phyloP scores from a whole-genome alignment of 2,113 vertebrate genomes.

The Apodemus sylvaticus region DNA sequence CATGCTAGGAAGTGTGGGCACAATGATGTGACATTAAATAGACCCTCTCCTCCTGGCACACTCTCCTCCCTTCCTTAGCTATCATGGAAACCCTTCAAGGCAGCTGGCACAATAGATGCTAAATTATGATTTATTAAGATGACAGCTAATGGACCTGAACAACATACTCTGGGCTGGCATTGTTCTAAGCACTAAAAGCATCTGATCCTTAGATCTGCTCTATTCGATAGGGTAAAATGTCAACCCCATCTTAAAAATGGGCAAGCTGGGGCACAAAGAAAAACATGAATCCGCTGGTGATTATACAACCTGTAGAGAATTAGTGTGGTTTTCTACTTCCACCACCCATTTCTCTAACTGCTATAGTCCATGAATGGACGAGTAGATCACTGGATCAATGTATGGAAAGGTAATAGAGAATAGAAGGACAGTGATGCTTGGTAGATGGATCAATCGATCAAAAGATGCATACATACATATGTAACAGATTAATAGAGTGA shows the following conservation, averaged over 20 bases:
- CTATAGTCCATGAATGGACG: neutral
- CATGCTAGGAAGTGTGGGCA: rapidly evolving
- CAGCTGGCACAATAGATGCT: neutral
- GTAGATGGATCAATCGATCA: neutral
- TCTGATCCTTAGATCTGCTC: neutral
- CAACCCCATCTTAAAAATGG: neutral
- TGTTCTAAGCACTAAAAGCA: neutral
- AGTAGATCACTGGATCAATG: neutral
- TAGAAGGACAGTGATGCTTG: neutral
- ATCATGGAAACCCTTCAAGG: neutral
- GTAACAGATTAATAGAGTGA: neutral
- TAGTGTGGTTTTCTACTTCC: neutral
- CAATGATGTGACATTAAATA: neutral
- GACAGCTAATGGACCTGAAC: neutral
- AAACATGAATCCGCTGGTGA: neutral
- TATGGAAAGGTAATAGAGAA: neutral
- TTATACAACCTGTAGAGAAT: too few relatives aligned
- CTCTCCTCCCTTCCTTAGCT: neutral
- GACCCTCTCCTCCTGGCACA: neutral
- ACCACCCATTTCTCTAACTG: neutral
- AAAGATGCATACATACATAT: neutral
- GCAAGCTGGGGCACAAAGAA: neutral
- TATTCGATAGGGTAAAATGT: neutral
- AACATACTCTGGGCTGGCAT: too few relatives aligned
- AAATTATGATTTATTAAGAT: neutral